Evolutionary conservation across 2,113 vertebrate species (phyloP), one percentile per base, ranked within the genome.

Genomic region (Polyodon spathula): DNA sequence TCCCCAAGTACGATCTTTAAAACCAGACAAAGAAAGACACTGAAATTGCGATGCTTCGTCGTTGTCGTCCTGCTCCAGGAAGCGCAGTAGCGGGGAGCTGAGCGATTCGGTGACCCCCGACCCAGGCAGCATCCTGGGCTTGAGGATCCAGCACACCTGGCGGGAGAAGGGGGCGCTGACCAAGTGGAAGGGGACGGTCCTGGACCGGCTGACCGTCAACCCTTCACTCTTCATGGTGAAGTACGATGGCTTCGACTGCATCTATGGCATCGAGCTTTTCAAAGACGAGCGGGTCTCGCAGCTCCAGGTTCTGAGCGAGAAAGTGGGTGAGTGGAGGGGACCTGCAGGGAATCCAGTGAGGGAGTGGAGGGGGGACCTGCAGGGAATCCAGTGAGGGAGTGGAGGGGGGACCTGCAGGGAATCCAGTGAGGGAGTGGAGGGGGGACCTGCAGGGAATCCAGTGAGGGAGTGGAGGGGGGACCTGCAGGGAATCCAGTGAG

Each of bases 191-290:
- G 87, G 87, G 64, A 89, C 87, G 0, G 87, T 89, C 2, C 71
- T 89, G 69, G 87, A 89, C 75, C 84, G 86, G 9, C 78, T 89
- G 1, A 79, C 67, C 8, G 82, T 86, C 56, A 88, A 87, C 75
- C 78, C 48, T 41, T 86, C 81, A 1, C 84, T 89, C 56, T 89
- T 82, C 74, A 86, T 89, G 87, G 83, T 89, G 54, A 89, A 89
- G 69, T 89, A 89, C 40, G 87, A 89, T 11, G 87, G 86, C 60
- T 89, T 89, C 0, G 87, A 89, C 40, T 89, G 87, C 2, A 81
- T 89, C 65, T 89, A 89, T 0, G 87, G 87, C 73, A 89, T 89
- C 2, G 87, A 89, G 77, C 78, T 89, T 59, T 89, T 88, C 76
- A 87, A 88, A 68, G 87, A 89, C 44, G 80, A 66, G 46, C 72